Conservation (phyloP, 92 coral and sea anemone species). For the Zoanthus sansibaricus region DNA sequence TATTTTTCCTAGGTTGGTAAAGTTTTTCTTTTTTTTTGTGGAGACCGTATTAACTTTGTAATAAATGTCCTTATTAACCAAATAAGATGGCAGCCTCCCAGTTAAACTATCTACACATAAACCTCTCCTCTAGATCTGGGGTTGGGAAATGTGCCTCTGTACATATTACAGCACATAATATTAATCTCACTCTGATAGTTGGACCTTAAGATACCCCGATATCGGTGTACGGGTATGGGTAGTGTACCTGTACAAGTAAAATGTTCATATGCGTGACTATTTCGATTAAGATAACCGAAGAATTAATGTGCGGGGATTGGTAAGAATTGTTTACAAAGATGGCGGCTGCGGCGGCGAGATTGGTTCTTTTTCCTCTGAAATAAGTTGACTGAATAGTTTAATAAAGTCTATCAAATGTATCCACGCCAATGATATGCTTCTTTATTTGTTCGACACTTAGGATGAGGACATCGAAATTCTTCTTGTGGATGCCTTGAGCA, state of each 20-base stretch:
- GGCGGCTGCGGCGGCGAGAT: slow-evolving; percentile 12
- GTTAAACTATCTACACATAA: no score
- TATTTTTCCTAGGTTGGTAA: no score
- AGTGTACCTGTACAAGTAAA: slow-evolving; percentile 8
- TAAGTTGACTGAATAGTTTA: background rate
- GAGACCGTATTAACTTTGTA: no score
- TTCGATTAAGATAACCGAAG: slow-evolving; percentile 11
- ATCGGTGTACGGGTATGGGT: slow-evolving; percentile 38
- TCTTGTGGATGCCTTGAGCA: slow-evolving; percentile 50
- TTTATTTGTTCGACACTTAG: slow-evolving; percentile 43
- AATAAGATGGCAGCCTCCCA: no score
- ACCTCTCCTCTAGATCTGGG: no score
- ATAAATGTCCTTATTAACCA: no score
- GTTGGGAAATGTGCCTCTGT: no score
- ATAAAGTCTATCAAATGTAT: slow-evolving; percentile 20
- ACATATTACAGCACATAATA: no score
- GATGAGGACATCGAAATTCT: slow-evolving; percentile 63
- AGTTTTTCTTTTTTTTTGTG: no score
- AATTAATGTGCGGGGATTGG: slow-evolving; percentile 10
- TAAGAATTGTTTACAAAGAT: background rate
- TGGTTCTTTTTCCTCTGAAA: background rate
- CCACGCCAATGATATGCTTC: slow-evolving; percentile 51
- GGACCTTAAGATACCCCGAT: slow-evolving; percentile 35
- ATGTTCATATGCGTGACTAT: background rate
- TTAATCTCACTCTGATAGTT: background rate